phyloP scores from a whole-genome alignment of 2,888 invertebrate species.

The Andrena trimmerana region DNA sequence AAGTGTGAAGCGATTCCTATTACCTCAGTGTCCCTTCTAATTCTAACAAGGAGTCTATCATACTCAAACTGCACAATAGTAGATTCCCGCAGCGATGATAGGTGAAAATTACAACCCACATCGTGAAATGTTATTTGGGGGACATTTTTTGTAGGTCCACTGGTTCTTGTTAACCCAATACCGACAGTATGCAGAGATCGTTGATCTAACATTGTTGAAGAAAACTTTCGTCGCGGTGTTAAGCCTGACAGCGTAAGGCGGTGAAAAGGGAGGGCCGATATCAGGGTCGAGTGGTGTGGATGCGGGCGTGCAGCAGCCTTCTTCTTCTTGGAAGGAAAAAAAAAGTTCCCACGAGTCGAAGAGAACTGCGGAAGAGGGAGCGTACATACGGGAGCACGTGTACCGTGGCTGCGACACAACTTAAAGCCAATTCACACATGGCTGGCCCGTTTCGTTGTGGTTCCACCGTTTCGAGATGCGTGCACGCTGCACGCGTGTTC shows the following conservation, averaged over 20 bases:
- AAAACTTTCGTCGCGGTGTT: slow-evolving; percentile 9
- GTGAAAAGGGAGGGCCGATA: slow-evolving; percentile 13
- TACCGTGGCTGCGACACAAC: slow-evolving; percentile 41
- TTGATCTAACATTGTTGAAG: not conserved
- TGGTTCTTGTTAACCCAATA: not conserved
- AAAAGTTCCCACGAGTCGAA: slow-evolving; percentile 69
- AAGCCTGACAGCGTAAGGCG: not conserved
- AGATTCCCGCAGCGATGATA: no score
- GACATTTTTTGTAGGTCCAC: not conserved
- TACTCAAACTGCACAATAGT: no score
- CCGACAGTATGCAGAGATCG: not conserved
- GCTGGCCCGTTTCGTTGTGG: slow-evolving; percentile 55
- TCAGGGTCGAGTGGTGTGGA: slow-evolving; percentile 49
- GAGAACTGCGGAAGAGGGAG: slow-evolving; percentile 55
- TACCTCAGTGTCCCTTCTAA: no score
- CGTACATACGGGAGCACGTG: slow-evolving; percentile 60
- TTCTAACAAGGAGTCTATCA: no score
- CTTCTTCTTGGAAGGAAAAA: slow-evolving; percentile 51
- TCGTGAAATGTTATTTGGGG: not conserved
- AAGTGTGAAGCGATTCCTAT: no score
- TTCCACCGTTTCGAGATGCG: slow-evolving; percentile 47
- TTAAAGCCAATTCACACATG: slow-evolving; percentile 70
- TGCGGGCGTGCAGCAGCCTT: slow-evolving; percentile 65
- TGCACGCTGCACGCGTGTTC: slow-evolving; percentile 44
- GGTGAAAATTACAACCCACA: not conserved